Evolutionary conservation across 1,140 invertebrate species (phyloP).

Genomic region (Myzus persicae): DNA sequence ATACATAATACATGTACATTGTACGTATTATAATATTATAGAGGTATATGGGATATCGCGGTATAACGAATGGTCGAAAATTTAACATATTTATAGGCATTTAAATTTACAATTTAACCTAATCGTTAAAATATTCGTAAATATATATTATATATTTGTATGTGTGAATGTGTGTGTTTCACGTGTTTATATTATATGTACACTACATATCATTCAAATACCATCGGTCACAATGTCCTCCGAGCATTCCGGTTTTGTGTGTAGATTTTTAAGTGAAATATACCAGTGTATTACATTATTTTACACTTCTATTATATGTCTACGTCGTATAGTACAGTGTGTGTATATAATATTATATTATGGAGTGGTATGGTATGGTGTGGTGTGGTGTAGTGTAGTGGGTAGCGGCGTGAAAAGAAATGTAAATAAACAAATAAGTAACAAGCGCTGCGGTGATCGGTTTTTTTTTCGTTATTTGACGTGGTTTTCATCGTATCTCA

Average conservation of each 20-base stretch:
- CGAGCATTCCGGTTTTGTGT: slow-evolving; percentile 34
- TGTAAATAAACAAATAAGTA: slow-evolving; percentile 43
- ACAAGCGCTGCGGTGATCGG: not conserved
- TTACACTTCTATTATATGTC: not conserved
- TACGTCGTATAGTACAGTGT: not conserved
- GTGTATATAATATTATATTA: not conserved
- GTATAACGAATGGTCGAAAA: not conserved
- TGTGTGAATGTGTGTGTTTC: not conserved
- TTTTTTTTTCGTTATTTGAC: slow-evolving; percentile 28
- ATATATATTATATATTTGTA: slow-evolving; percentile 13
- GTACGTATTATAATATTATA: not conserved
- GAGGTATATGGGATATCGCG: not conserved
- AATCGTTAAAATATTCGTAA: slow-evolving; percentile 35
- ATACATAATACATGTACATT: not conserved
- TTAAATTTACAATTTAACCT: slow-evolving; percentile 11
- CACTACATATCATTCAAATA: slow-evolving; percentile 8
- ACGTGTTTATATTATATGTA: slow-evolving; percentile 11
- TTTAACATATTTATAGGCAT: slow-evolving; percentile 22
- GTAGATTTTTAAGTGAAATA: slow-evolving; percentile 19
- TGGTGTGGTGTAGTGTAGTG: not conserved
- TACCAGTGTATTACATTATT: slow-evolving; percentile 14
- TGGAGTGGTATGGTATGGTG: not conserved
- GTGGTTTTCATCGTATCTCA: slow-evolving; percentile 17
- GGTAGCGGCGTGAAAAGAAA: slow-evolving; percentile 28
- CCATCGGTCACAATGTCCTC: not conserved